Conservation (phyloP, 37 sponge, comb jelly and placozoan species). For the Aplysina aerophoba region DNA sequence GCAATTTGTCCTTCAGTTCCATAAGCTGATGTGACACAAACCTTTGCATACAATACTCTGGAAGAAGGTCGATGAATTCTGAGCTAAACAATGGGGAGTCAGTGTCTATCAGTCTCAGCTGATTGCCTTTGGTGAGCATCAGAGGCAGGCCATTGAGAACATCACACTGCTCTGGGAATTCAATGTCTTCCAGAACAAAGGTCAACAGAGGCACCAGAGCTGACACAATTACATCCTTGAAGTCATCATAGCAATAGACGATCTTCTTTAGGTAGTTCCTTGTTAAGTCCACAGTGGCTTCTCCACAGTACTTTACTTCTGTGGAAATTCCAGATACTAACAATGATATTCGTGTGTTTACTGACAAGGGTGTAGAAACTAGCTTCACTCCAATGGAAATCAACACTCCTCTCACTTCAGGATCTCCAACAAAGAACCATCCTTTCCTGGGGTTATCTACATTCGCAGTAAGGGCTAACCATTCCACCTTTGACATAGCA, state of each 20-base stretch:
- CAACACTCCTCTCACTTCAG: conserved; percentile 13
- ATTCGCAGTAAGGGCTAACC: conserved; percentile 18
- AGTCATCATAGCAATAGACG: neutral
- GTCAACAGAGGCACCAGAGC: conserved; percentile 23
- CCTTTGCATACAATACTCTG: neutral
- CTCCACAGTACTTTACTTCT: neutral
- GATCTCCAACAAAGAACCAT: conserved; percentile 5
- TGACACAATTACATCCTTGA: conserved; percentile 24
- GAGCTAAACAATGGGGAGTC: neutral
- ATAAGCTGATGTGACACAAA: neutral
- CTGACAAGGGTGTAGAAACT: neutral
- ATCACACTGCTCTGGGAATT: neutral
- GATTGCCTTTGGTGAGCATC: conserved; percentile 31
- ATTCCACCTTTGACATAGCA: neutral
- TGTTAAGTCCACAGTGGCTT: neutral
- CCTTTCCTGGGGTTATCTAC: conserved; percentile 9
- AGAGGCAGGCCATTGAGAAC: conserved; percentile 33
- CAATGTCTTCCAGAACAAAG: conserved; percentile 6
- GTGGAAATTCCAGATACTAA: neutral
- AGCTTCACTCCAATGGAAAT: conserved; percentile 48
- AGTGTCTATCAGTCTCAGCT: neutral
- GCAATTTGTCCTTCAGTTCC: neutral
- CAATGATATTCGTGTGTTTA: neutral
- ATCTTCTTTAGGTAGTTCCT: neutral
- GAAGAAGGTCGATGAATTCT: conserved; percentile 10